phyloP scores from a whole-genome alignment of 2,888 invertebrate genomes.

The Plutella xylostella region DNA sequence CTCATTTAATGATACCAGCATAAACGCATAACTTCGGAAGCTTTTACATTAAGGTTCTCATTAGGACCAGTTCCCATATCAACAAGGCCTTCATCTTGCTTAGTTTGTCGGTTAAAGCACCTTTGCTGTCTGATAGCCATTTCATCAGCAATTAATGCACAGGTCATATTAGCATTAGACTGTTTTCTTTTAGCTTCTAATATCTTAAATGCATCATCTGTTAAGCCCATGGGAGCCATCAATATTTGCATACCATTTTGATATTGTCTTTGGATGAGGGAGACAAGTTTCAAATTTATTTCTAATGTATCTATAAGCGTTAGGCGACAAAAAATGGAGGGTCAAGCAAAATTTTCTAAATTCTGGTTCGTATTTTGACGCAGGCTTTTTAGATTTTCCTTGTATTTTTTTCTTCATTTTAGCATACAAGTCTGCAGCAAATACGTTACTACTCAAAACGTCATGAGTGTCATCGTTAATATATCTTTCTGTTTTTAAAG shows the following conservation, averaged over 20 bases:
- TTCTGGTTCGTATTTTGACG: not conserved
- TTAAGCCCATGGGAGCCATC: slow-evolving; percentile 25
- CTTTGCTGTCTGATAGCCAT: slow-evolving; percentile 13
- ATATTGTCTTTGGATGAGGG: slow-evolving; percentile 24
- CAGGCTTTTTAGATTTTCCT: not conserved
- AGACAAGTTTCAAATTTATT: slow-evolving; percentile 11
- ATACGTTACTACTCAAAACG: not conserved
- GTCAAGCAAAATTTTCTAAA: not conserved
- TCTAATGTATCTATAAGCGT: not conserved
- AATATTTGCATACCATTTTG: slow-evolving; percentile 22
- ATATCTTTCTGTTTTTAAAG: not conserved
- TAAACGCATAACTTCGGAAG: slow-evolving; percentile 21
- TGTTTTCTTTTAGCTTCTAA: slow-evolving; percentile 16
- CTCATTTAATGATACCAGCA: slow-evolving; percentile 22
- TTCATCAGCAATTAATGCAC: slow-evolving; percentile 20
- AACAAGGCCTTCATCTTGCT: not conserved
- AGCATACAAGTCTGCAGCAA: not conserved
- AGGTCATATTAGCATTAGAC: slow-evolving; percentile 16
- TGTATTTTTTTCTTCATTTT: not conserved
- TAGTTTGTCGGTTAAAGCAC: slow-evolving; percentile 17
- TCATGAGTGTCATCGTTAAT: not conserved
- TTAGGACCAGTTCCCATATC: not conserved
- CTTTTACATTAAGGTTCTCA: slow-evolving; percentile 1
- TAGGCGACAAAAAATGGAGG: slow-evolving; percentile 1
- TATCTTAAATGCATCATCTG: slow-evolving; percentile 19